These are phyloP conservation scores for Brachirus orientalis DNA, from an alignment of 2,113 vertebrate genomes.

Conservation along the genomic window DNA sequence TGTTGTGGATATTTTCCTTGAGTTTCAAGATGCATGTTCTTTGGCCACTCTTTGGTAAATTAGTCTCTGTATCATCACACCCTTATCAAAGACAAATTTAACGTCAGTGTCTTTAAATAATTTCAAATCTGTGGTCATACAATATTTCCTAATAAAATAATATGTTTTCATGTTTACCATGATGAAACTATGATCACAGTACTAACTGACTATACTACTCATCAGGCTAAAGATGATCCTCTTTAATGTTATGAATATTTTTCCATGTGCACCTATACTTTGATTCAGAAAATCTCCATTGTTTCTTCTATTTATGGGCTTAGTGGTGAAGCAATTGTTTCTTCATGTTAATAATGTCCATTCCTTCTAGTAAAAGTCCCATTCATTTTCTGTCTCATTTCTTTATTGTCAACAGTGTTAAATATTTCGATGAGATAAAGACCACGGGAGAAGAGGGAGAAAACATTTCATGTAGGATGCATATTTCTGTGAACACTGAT, in stretches of 20 bases:
- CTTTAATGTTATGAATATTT: too few species aligned
- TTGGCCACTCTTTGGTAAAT: conserved; percentile 1
- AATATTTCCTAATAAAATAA: too few species aligned
- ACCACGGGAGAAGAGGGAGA: neutral
- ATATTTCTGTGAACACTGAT: conserved; percentile 47
- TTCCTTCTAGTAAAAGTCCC: neutral
- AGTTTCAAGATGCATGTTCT: conserved; percentile 10
- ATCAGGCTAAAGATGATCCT: too few species aligned
- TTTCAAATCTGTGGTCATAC: neutral
- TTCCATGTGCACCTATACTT: too few species aligned
- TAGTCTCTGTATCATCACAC: conserved; percentile 1
- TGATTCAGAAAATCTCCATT: too few species aligned
- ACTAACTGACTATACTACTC: too few species aligned
- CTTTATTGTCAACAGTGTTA: neutral
- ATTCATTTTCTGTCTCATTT: neutral
- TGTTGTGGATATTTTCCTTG: neutral
- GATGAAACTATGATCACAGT: too few species aligned
- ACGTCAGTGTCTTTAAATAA: too few species aligned
- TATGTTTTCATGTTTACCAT: neutral
- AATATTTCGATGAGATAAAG: neutral
- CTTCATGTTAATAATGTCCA: neutral
- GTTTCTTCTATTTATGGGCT: too few species aligned
- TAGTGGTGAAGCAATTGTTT: neutral
- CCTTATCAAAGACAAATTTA: too few species aligned
- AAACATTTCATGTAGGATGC: conserved; percentile 13